Percentiles rank a stretch among this genome's conserved stretches.
Evolutionary conservation across 2,113 vertebrate species (phyloP).

Genomic region (Apodemus speciosus): DNA sequence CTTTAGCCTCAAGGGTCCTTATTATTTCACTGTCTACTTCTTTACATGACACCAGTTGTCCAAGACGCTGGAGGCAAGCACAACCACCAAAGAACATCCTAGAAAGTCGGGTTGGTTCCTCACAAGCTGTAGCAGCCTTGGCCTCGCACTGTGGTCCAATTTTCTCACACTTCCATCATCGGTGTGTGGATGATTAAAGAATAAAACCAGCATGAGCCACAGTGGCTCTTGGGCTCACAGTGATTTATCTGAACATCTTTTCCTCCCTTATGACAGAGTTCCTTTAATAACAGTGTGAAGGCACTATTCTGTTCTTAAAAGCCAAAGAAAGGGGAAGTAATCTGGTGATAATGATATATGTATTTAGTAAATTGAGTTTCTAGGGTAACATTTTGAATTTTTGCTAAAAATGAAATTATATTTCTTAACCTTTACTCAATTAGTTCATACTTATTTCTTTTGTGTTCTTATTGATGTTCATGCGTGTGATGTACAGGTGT

Average conservation of each 20-base stretch:
- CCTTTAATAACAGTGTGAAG: neutral
- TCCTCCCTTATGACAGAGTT: neutral
- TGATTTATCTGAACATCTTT: neutral
- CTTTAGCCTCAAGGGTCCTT: neutral
- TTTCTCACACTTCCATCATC: neutral
- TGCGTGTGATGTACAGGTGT: neutral
- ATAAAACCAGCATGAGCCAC: neutral
- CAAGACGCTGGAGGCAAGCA: conserved; percentile 25
- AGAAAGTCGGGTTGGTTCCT: neutral
- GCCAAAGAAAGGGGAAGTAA: neutral
- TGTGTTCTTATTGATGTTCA: neutral
- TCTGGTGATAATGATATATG: neutral
- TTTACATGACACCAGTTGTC: neutral
- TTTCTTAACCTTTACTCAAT: neutral
- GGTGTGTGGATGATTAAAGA: neutral
- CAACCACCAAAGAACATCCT: neutral
- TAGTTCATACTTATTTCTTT: neutral
- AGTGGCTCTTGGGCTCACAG: neutral
- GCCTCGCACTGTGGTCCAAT: neutral
- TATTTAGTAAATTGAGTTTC: conserved; percentile 21
- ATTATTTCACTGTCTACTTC: neutral
- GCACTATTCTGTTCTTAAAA: neutral
- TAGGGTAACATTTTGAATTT: conserved; percentile 27
- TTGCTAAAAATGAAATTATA: conserved; percentile 18
- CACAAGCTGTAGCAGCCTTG: neutral